Evolutionary conservation across 2,888 invertebrate species (phyloP), one percentile per base, ranked within the genome.

Genomic region (Agrochola litura): DNA sequence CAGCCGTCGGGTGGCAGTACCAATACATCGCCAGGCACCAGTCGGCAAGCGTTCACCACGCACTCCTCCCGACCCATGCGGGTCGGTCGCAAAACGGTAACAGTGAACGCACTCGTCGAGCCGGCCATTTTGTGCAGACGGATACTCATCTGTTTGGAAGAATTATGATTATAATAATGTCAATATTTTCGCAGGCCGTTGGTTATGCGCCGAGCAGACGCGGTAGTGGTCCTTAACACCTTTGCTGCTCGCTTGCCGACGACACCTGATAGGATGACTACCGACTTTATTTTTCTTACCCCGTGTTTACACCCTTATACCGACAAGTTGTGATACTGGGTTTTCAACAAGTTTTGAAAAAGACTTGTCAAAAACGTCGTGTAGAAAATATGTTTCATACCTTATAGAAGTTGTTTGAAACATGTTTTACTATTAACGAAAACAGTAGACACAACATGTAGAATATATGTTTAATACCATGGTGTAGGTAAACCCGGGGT

Each of bases 11-110:
- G 97, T 2, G 99, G 99, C 84, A 99, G 97, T 81, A 98, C 97
- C 68, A 99, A 97, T 65, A 99, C 97, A 92, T 99, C 99, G 16
- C 99, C 99, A 0, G 99, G 99, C 6, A 99, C 99, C 60, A 99
- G 96, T 77, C 98, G 96, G 92, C 88, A 93, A 81, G 93, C 97
- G 89, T 89, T 96, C 91, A 91, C 97, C 89, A 92, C 97, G 92
- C 92, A 97, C 93, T 92, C 94, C 93, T 95, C 97, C 92, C 92
- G 95, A 75, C 89, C 96, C 49, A 82, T 88, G 25, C 95, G 93
- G 6, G 95, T 93, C 61, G 96, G 97, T 9, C 97, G 94, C 73
- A 97, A 85, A 25, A 98, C 98, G 46, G 97, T 97, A 49, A 98
- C 98, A 63, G 97, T 95, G 83, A 95, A 95, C 43, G 97, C 93